phyloP scores from a whole-genome alignment of 1,140 invertebrate genomes.

The Dendroctonus ponderosae region DNA sequence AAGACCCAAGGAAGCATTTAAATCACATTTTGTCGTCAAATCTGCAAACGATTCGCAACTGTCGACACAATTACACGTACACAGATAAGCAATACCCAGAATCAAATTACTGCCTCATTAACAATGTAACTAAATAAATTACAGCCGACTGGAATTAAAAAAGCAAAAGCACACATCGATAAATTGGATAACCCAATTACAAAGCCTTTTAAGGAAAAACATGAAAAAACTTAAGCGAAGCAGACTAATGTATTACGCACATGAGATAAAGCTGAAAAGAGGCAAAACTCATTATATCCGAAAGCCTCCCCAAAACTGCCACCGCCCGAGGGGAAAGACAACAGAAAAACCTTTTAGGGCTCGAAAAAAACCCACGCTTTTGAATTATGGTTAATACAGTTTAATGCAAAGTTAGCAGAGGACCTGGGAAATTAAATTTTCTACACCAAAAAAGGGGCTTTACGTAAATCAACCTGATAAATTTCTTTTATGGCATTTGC shows the following conservation, averaged over 20 bases:
- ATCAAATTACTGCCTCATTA: too few species aligned
- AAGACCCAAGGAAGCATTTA: too few species aligned
- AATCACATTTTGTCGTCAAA: too few species aligned
- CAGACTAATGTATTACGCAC: conserved; percentile 3
- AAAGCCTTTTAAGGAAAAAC: conserved; percentile 3
- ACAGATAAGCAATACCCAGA: too few species aligned
- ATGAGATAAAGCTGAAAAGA: conserved; percentile 11
- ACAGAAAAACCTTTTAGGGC: conserved; percentile 4
- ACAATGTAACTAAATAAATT: too few species aligned
- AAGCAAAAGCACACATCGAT: neutral
- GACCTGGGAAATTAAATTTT: conserved; percentile 22
- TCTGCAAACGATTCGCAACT: too few species aligned
- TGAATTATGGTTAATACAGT: conserved; percentile 26
- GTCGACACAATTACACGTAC: too few species aligned
- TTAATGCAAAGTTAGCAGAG: conserved; percentile 21
- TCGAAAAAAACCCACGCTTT: conserved; percentile 14
- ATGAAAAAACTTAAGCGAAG: neutral
- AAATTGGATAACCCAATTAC: neutral
- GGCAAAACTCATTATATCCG: conserved; percentile 15
- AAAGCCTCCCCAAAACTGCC: conserved; percentile 1
- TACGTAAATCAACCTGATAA: conserved; percentile 9
- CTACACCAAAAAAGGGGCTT: neutral
- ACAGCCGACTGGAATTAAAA: too few species aligned
- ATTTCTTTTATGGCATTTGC: conserved; percentile 7
- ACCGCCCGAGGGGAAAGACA: neutral